A percentile compares a stretch with the other conserved stretches of the same genome.
These are phyloP conservation scores for Thereva unica DNA, from an alignment of 2,888 invertebrate species.

Conservation along the genomic window DNA sequence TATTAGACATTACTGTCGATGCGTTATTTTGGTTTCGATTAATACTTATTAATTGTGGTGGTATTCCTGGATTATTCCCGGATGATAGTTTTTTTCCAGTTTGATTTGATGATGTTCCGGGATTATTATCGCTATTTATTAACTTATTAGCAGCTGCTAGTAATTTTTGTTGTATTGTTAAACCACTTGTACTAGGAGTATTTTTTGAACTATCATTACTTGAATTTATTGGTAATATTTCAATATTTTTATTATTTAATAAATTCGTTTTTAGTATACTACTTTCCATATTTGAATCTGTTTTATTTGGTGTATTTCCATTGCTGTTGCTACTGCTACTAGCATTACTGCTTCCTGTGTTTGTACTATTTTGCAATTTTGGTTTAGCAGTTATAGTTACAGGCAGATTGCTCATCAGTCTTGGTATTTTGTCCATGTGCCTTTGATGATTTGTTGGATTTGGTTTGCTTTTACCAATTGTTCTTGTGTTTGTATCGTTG, in stretches of 20 bases:
- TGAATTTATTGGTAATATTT: slow-evolving; percentile 51
- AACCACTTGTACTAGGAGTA: slow-evolving; percentile 19
- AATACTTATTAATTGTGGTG: slow-evolving; percentile 44
- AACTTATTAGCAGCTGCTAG: slow-evolving; percentile 53
- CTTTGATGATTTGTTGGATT: background rate
- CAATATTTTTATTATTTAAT: slow-evolving; percentile 48
- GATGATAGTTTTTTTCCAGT: slow-evolving; percentile 3
- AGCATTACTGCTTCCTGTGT: slow-evolving; percentile 26
- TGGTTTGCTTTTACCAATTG: background rate
- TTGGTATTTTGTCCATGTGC: background rate
- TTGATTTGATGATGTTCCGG: slow-evolving; percentile 33
- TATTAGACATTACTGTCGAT: slow-evolving; percentile 6
- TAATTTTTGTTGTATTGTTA: slow-evolving; percentile 54
- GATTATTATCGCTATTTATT: slow-evolving; percentile 35
- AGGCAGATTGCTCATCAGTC: slow-evolving; percentile 43
- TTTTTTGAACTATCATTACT: background rate
- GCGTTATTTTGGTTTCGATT: slow-evolving; percentile 27
- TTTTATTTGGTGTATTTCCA: background rate
- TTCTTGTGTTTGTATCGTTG: slow-evolving; percentile 9
- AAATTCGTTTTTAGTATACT: slow-evolving; percentile 56
- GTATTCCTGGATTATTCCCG: slow-evolving; percentile 15
- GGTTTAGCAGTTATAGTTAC: slow-evolving; percentile 56
- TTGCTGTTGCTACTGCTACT: slow-evolving; percentile 24
- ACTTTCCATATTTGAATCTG: slow-evolving; percentile 47
- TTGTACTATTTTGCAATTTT: slow-evolving; percentile 36